Percentiles rank a stretch among this genome's conserved stretches.
These are phyloP conservation scores for Dinomys branickii DNA, from an alignment of 2,113 vertebrate genomes.

Conservation along the genomic window DNA sequence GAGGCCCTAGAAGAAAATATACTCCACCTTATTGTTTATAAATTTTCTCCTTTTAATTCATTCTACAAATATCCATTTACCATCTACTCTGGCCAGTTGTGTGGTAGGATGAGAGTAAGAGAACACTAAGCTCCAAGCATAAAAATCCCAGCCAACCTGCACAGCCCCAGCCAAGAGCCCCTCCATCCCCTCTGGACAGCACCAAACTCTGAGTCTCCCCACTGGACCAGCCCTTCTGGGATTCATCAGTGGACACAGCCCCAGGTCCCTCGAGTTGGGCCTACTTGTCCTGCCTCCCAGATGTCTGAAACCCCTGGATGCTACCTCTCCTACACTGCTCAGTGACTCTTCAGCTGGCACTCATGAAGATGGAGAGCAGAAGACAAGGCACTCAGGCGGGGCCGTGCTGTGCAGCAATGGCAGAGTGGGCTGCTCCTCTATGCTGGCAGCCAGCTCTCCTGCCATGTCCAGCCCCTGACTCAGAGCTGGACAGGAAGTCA, in stretches of 20 bases:
- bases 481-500: slow-evolving; percentile 58
- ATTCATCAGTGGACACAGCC: neutral
- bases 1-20: neutral
- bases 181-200: neutral
- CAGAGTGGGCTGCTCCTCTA: neutral
- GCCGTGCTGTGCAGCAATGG: accelerated
- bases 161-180: accelerated
- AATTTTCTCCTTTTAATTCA: neutral
- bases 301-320: accelerated
- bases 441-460: neutral
- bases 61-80: neutral
- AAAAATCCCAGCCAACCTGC: accelerated
- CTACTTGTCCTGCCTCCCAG: neutral
- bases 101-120: neutral
- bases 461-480: slow-evolving; percentile 2
- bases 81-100: neutral
- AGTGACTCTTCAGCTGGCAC: neutral
- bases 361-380: accelerated
- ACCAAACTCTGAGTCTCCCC: neutral
- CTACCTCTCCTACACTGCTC: accelerated
- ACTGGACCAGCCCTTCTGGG: accelerated
- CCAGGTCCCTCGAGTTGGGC: neutral
- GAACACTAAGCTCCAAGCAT: neutral
- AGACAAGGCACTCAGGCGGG: neutral
- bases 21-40: neutral